Base-by-base conservation (phyloP, 2,113 vertebrate genomes). In the Alosa alosa region DNA sequence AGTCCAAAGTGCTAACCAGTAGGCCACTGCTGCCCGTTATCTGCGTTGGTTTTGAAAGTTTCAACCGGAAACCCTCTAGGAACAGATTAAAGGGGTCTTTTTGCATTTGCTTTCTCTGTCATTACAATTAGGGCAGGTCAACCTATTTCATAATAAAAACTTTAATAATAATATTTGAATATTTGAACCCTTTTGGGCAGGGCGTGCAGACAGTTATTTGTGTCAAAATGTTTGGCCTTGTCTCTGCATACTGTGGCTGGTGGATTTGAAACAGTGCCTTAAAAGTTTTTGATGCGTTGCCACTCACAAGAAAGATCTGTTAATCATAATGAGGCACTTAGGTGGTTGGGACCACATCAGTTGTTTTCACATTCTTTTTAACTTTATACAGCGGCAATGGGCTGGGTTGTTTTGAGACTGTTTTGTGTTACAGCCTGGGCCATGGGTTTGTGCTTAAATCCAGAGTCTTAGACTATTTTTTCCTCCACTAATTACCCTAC, bases 281-380 rank as follows among this genome's bases (percentile, higher is more conserved):
- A 10, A 64, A 25, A 72, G 64, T 72, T 31, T 13, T 72, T 31
- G 8, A 9, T 72, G 25, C 36, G 31, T 52, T 20, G 4, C 18
- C 25, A 3, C 46, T 10, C 46, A 39, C 15, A 20, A 6, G 6
- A 2, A 15, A 15, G 25, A 55, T 18, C 22, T 52, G 8, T 18
- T 47, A 1, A 13, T 31, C 64, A 72, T 72, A 72, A 72, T 72
- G 25, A 72, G 64, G 25, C 64, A 11, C 64, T 36, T 25, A 72
- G 64, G 64, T n/a, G 64, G 64, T 36, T 72, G 25, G 64, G 64
- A 72, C 64, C 9, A 31, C 64, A 72, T 72, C 64, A 72, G 64
- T 31, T 72, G 10, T 36, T 72, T 72, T 72, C 1, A 31, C 64
- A 72, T 72, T 13, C 9, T 36, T 41, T 18, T 15, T 22, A 22